Evolutionary conservation across 2,113 vertebrate species (phyloP).

Genomic region (Ceuthmochares aereus): DNA sequence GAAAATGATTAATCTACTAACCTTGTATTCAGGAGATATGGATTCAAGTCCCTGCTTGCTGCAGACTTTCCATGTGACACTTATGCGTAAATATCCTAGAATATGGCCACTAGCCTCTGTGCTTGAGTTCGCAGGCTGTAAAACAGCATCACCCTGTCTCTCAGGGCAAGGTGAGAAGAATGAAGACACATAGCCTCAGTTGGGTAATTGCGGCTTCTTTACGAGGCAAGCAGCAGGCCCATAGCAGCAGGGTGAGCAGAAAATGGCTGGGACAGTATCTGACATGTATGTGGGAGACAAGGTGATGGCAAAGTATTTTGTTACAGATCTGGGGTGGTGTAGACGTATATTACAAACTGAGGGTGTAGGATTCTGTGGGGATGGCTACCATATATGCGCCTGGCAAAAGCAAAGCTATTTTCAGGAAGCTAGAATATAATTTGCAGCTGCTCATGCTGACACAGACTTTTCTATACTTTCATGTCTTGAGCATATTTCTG

Average conservation of each 20-base stretch:
- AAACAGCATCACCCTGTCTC: background rate
- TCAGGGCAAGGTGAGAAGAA: slow-evolving; percentile 25
- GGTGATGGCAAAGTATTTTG: background rate
- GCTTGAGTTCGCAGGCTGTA: background rate
- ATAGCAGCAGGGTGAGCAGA: background rate
- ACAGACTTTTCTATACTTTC: slow-evolving; percentile 29
- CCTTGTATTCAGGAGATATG: slow-evolving; percentile 60
- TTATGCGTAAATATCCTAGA: slow-evolving; percentile 25
- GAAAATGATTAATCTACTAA: slow-evolving; percentile 60
- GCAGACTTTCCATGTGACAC: slow-evolving; percentile 45
- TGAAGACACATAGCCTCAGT: background rate
- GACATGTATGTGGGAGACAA: background rate
- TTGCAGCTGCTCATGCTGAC: slow-evolving; percentile 23
- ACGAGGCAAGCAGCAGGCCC: background rate
- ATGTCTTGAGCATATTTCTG: slow-evolving; percentile 8
- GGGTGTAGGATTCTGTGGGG: background rate
- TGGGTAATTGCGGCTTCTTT: background rate
- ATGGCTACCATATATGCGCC: background rate
- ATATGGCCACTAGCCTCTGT: background rate
- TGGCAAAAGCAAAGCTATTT: slow-evolving; percentile 20
- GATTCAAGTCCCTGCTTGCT: slow-evolving; percentile 41
- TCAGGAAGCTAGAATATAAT: background rate
- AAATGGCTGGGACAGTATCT: background rate
- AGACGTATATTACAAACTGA: background rate
- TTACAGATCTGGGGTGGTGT: background rate